Evolutionary conservation across 2,113 vertebrate species (phyloP), one percentile per base, ranked within the genome.

Genomic region (Phainopepla nitens): DNA sequence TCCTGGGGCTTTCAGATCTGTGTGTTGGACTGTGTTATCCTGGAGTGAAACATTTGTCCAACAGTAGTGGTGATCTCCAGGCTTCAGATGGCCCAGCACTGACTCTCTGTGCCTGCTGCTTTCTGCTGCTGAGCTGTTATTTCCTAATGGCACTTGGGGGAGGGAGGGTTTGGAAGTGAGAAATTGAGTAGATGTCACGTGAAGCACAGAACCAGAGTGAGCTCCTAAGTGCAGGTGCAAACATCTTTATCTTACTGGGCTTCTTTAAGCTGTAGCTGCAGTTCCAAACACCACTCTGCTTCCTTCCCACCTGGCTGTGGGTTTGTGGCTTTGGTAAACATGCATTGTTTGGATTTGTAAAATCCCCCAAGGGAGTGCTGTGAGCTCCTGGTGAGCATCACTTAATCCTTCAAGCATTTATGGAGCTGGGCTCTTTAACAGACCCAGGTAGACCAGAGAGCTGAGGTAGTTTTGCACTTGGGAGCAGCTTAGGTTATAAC

Each of bases 31-130:
- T 42, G 70, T 8, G 33, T 36, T 62, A 3, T n/a, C 70, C 29
- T 49, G 16, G 31, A 71, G 53, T 7, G 23, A 62, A 61, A 21
- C 8, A 0, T 15, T 18, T 35, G 13, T 58, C 89, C 36, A 15
- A 4, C 39, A 68, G 21, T 7, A 68, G 61, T 51, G 42, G 9
- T 1, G 0, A 20, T 60, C 29, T 70, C 13, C 6, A 6, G 42
- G 28, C 29, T 64, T n/a, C 14, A 6, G 13, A 1, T 7, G 44
- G 18, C 36, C 18, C 53, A 50, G 45, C 58, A 5, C 0, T 10
- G 54, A 57, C 23, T 76, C 58, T 36, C 24, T 17, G 0, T 16
- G 45, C 57, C 53, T 28, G 24, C 69, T 71, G 22, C 12, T 65
- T 20, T 17, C 45, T 35, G 47, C 47, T 51, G 66, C 41, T 51